phyloP scores from a whole-genome alignment of 2,113 vertebrate genomes.

The Machaerirhynchus nigripectus region DNA sequence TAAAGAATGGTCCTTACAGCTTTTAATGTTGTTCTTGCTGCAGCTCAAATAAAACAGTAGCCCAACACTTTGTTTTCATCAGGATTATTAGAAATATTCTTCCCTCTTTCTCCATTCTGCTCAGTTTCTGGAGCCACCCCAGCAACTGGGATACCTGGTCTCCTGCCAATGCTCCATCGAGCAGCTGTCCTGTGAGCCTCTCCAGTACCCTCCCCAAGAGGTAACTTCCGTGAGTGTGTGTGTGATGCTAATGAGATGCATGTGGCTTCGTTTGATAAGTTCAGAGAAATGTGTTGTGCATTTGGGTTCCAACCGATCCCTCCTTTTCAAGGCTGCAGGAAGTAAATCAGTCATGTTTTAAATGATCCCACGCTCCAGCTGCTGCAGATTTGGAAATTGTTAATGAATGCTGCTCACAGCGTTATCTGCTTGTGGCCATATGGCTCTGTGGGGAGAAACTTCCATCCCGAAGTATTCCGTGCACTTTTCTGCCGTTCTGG shows the following conservation, averaged over 20 bases:
- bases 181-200: background rate
- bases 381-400: conserved; percentile 57
- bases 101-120: background rate
- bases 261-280: conserved; percentile 17
- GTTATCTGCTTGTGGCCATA: conserved; percentile 50
- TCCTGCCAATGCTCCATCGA: background rate
- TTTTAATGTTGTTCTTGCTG: conserved; percentile 3
- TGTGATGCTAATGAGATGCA: conserved; percentile 9
- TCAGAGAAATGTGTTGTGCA: conserved; percentile 12
- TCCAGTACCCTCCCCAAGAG: background rate
- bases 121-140: background rate
- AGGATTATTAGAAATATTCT: background rate
- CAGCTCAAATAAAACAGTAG: conserved; percentile 12
- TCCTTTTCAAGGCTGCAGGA: conserved; percentile 48
- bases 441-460: conserved; percentile 40
- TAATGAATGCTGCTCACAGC: conserved; percentile 50
- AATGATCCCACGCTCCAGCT: conserved; percentile 61
- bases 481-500: background rate
- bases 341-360: conserved; percentile 61
- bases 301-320: conserved; percentile 18
- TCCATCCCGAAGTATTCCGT: background rate
- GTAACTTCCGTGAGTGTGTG: background rate
- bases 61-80: background rate
- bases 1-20: background rate
- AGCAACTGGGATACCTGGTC: conserved; percentile 1